Conservation (phyloP, 2,888 invertebrate species). For the Amaurobius ferox region DNA sequence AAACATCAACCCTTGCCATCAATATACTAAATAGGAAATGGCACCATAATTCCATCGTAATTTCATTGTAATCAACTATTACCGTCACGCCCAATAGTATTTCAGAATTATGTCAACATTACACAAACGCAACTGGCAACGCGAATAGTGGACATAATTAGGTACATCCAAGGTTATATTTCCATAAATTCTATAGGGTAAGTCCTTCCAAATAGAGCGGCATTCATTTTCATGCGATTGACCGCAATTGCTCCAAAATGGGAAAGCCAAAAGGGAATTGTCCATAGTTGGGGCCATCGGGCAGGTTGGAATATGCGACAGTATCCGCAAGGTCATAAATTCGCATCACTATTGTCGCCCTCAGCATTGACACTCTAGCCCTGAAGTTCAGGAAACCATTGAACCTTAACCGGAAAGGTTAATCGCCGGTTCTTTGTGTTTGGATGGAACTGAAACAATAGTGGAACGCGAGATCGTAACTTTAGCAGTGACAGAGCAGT, state of each 20-base stretch:
- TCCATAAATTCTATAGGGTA: not conserved
- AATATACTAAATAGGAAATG: no score
- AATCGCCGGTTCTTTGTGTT: slow-evolving; percentile 39
- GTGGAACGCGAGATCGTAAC: slow-evolving; percentile 8
- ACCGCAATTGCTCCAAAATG: slow-evolving; percentile 24
- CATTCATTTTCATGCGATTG: slow-evolving; percentile 52
- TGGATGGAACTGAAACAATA: slow-evolving; percentile 37
- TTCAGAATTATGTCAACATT: not conserved
- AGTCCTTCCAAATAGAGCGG: not conserved
- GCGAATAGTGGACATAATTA: not conserved
- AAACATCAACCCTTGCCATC: no score
- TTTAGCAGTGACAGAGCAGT: slow-evolving; percentile 19
- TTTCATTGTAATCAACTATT: no score
- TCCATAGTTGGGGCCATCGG: not conserved
- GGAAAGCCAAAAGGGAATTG: not conserved
- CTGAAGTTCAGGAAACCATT: slow-evolving; percentile 24
- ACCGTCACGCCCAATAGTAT: no score
- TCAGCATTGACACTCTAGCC: slow-evolving; percentile 42
- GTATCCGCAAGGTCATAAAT: slow-evolving; percentile 41
- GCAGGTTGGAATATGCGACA: not conserved
- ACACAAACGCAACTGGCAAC: not conserved
- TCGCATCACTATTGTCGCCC: slow-evolving; percentile 54
- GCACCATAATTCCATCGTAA: no score
- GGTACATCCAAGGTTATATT: not conserved
- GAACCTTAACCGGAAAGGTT: slow-evolving; percentile 51